phyloP scores from a whole-genome alignment of 2,888 invertebrate genomes.

The Iphiclides podalirius region DNA sequence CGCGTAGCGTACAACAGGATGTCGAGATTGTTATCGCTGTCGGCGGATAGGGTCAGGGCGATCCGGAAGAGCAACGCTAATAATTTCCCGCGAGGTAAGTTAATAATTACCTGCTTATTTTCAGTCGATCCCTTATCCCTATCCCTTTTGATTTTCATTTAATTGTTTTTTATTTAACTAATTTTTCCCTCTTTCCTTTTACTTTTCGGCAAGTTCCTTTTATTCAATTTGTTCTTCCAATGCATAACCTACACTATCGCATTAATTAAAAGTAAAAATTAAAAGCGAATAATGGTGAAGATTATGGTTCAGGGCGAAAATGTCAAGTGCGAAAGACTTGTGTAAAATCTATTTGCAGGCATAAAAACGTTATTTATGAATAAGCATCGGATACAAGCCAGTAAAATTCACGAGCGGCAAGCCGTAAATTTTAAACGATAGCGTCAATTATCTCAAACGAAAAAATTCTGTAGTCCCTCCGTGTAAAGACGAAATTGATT shows the following conservation, averaged over 20 bases:
- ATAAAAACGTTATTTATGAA: not conserved
- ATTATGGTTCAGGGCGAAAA: not conserved
- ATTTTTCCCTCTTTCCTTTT: too few relatives aligned
- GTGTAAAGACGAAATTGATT: not conserved
- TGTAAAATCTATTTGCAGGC: not conserved
- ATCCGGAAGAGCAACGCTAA: not conserved
- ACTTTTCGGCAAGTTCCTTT: too few relatives aligned
- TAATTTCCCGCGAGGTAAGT: not conserved
- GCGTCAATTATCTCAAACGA: not conserved
- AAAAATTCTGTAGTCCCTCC: not conserved
- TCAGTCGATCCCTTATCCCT: too few relatives aligned
- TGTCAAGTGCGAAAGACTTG: not conserved
- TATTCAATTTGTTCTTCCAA: too few relatives aligned
- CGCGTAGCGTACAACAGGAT: not conserved
- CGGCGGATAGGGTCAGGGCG: not conserved
- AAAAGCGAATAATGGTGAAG: too few relatives aligned
- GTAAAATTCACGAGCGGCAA: not conserved
- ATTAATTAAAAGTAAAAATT: too few relatives aligned
- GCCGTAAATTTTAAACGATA: not conserved
- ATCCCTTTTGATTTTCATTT: too few relatives aligned
- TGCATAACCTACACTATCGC: too few relatives aligned
- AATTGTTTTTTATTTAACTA: too few relatives aligned
- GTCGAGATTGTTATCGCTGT: not conserved
- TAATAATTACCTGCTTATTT: too few relatives aligned
- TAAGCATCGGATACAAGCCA: too few relatives aligned